Percentiles rank a stretch among this genome's conserved stretches.
These are phyloP conservation scores for Amphiura filiformis DNA, from an alignment of 35 echinoderm and acorn worm genomes.

Conservation along the genomic window DNA sequence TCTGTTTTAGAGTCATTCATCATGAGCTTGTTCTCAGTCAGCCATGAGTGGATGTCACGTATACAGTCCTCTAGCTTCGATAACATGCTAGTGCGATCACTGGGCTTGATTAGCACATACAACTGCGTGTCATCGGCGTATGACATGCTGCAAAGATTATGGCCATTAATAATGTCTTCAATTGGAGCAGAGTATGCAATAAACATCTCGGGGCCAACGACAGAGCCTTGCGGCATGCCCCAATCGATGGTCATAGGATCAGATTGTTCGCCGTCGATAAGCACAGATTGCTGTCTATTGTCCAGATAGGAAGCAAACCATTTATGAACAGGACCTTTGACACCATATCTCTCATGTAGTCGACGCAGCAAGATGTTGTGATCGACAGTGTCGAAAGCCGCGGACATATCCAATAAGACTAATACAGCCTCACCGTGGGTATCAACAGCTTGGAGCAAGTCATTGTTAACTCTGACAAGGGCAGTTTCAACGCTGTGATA, in stretches of 20 bases:
- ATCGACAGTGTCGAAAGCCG: conserved; percentile 30
- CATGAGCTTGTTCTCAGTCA: too few relatives aligned
- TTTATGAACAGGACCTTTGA: background rate
- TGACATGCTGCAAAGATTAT: background rate
- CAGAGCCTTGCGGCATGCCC: conserved; percentile 4
- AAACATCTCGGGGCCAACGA: conserved; percentile 15
- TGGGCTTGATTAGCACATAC: background rate
- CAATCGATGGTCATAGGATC: conserved; percentile 9
- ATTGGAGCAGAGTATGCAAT: conserved; percentile 11
- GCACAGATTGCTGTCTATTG: background rate
- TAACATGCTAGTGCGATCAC: background rate
- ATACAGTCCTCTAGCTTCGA: background rate
- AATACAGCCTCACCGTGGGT: conserved; percentile 6
- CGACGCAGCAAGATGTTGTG: conserved; percentile 19
- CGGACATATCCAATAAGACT: conserved; percentile 12
- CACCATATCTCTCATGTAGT: background rate
- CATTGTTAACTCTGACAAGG: conserved; percentile 20
- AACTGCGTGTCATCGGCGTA: conserved; percentile 20
- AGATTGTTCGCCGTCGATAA: background rate
- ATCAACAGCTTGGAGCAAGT: conserved; percentile 7
- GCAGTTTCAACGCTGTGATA: conserved; percentile 35
- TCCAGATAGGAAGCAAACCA: conserved; percentile 24
- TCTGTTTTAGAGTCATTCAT: too few relatives aligned
- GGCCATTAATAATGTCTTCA: conserved; percentile 10
- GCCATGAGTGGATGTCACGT: too few relatives aligned